phyloP scores from a whole-genome alignment of 2,888 invertebrate species.

The Elegia similella region DNA sequence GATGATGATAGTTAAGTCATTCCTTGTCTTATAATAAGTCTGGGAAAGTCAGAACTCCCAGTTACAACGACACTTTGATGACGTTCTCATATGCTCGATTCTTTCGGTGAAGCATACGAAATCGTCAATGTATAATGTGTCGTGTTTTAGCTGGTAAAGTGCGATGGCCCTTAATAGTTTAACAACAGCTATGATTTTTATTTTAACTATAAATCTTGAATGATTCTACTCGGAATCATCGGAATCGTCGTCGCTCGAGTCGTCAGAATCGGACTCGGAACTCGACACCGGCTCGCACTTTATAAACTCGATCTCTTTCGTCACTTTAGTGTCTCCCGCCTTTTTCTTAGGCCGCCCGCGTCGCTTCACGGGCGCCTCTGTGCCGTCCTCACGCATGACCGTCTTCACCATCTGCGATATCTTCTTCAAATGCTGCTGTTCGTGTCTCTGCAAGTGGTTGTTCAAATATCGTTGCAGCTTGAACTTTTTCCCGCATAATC shows the following conservation, averaged over 20 bases:
- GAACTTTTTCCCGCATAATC: slow-evolving; percentile 69
- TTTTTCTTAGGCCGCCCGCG: slow-evolving; percentile 43
- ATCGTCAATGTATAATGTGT: too few species aligned
- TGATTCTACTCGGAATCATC: slow-evolving; percentile 38
- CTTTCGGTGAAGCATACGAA: too few species aligned
- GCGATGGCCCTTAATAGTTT: too few species aligned
- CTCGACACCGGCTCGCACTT: slow-evolving; percentile 72
- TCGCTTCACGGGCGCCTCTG: slow-evolving; percentile 35
- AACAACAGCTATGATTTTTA: neutral
- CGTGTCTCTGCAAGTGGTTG: slow-evolving; percentile 70
- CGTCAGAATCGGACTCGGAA: slow-evolving; percentile 52
- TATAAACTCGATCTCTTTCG: slow-evolving; percentile 69
- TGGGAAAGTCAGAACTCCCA: too few species aligned
- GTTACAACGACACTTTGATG: too few species aligned
- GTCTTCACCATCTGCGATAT: slow-evolving; percentile 73
- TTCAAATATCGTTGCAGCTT: slow-evolving; percentile 67
- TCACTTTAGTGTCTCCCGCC: slow-evolving; percentile 14
- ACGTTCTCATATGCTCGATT: too few species aligned
- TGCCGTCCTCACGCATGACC: slow-evolving; percentile 57
- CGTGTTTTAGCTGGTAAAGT: too few species aligned
- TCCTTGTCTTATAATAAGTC: too few species aligned
- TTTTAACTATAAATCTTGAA: neutral
- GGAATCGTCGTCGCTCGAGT: slow-evolving; percentile 33
- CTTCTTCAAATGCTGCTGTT: slow-evolving; percentile 68
- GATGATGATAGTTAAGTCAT: too few species aligned